A percentile compares a stretch with the other conserved stretches of the same genome.
phyloP scores from a whole-genome alignment of 2,888 invertebrate genomes.

The Drosophila kuntzei region DNA sequence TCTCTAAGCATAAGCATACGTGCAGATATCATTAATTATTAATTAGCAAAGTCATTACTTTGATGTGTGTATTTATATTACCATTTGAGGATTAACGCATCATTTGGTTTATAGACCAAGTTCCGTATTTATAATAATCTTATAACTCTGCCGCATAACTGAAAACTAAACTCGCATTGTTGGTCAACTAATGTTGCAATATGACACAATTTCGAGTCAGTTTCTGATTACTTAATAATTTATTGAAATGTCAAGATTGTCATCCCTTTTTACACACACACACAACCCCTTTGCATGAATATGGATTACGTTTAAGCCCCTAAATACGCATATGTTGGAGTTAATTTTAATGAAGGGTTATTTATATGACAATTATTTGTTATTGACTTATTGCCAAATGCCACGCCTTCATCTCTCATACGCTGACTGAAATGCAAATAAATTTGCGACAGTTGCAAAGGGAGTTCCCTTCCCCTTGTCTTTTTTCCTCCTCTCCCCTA shows the following conservation, averaged over 20 bases:
- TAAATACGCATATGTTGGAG: constrained; percentile 43
- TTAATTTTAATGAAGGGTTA: constrained; percentile 51
- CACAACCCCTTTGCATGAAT: constrained; percentile 15
- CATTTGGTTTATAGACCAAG: not conserved
- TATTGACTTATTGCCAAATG: constrained; percentile 59
- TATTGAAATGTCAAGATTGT: constrained; percentile 39
- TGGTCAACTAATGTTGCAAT: constrained; percentile 15
- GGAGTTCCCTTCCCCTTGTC: not conserved
- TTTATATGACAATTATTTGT: constrained; percentile 58
- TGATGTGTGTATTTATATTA: not conserved
- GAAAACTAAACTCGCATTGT: not conserved
- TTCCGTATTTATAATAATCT: not conserved
- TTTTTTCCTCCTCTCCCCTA: constrained; percentile 2
- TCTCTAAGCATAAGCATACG: no score
- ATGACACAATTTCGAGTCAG: constrained; percentile 15
- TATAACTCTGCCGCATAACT: not conserved
- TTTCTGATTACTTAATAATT: constrained; percentile 40
- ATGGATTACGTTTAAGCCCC: constrained; percentile 30
- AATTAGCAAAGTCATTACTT: not conserved
- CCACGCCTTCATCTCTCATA: constrained; percentile 40
- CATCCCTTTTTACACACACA: constrained; percentile 5
- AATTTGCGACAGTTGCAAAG: constrained; percentile 55
- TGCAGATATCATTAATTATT: not conserved
- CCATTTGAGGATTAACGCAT: not conserved
- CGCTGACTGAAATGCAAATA: constrained; percentile 48